Evolutionary conservation across 1,140 invertebrate genomes (phyloP).

Genomic region (Pseudomyrmex sp.): DNA sequence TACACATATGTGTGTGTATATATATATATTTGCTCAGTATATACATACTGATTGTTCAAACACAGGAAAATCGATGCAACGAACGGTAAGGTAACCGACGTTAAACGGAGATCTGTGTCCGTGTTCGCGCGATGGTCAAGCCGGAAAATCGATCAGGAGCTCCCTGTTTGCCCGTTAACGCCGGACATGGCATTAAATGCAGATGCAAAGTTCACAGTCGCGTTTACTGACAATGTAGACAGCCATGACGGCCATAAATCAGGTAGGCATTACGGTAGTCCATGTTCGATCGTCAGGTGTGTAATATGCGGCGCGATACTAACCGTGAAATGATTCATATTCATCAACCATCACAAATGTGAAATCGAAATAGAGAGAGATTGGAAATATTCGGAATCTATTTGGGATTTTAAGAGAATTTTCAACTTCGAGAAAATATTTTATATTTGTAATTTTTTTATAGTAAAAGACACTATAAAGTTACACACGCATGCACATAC

Average conservation of each 20-base stretch:
- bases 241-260: conserved; percentile 53
- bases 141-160: conserved; percentile 42
- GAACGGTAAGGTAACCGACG: conserved; percentile 31
- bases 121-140: conserved; percentile 30
- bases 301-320: conserved; percentile 29
- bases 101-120: conserved; percentile 56
- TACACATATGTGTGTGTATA: too few relatives aligned
- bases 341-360: conserved; percentile 2
- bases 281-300: conserved; percentile 28
- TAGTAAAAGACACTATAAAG: too few relatives aligned
- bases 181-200: conserved; percentile 59
- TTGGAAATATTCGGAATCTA: too few relatives aligned
- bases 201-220: conserved; percentile 59
- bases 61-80: conserved; percentile 25
- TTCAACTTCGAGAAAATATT: too few relatives aligned
- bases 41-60: conserved; percentile 5
- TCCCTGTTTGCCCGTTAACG: conserved; percentile 54
- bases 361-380: not conserved
- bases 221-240: conserved; percentile 54
- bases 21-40: too few relatives aligned
- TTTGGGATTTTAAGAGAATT: too few relatives aligned
- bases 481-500: too few relatives aligned
- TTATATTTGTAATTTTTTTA: too few relatives aligned
- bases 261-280: conserved; percentile 33
- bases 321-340: conserved; percentile 24